Base-by-base conservation (phyloP, 2,888 invertebrate species). In the Latheticus oryzae region DNA sequence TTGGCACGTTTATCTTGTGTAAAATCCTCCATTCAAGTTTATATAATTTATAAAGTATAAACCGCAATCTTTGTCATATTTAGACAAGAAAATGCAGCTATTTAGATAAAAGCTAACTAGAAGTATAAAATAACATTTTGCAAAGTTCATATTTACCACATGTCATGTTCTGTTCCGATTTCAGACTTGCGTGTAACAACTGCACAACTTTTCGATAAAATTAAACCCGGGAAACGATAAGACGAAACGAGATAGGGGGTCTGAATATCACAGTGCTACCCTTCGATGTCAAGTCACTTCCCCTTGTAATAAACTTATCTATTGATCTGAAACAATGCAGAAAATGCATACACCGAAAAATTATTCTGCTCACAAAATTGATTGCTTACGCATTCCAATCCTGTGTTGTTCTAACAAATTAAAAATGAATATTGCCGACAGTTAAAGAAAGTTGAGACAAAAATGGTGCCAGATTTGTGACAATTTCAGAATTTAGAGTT, bases 271-370 rank as follows among this genome's bases (percentile, higher is more conserved):
- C 21, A 42, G 23, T 37, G 35, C 42, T 32, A 52, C 53, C 45
- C 53, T n/a, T 45, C 45, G 43, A 54, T 45, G 53, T 37, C 43
- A 45, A 24, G 28, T 37, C 37, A 37, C 28, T 54, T 54, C 53
- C 53, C 53, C 43, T 35, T 43, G 45, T 45, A 54, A 54, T 54
- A 54, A 43, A 54, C 43, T 54, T 54, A 54, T 54, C 53, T 54
- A 54, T 54, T 45, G 53, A 54, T 54, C 53, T 54, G 53, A 54
- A 42, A 52, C 52, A 52, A 52, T 52, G 33, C 52, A n/a, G 19
- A 12, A 51, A 28, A n/a, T 38, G 38, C 38, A 37, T 38, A 30
- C 9, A 13, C 19, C 19, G 19, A 12, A 30, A 28, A 28, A n/a
- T n/a, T n/a, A n/a, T n/a, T n/a, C n/a, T n/a, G n/a, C n/a, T n/a